Evolutionary conservation across 2,797 vertebrate species (phyloP).

Genomic region (Danio albolineatus): DNA sequence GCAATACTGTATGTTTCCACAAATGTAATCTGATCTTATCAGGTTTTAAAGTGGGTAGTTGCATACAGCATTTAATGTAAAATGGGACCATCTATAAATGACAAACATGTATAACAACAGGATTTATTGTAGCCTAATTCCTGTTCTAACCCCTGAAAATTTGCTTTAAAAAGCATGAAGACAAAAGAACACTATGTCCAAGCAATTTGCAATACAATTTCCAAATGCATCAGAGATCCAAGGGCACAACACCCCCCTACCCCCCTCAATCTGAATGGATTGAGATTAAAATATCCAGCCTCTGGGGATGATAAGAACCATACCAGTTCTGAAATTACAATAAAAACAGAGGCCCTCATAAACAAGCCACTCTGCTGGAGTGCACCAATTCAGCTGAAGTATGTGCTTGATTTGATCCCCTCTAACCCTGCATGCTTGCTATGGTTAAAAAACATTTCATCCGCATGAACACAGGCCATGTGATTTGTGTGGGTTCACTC

Average conservation of each 20-base stretch:
- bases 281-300: conserved; percentile 39
- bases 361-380: conserved; percentile 56
- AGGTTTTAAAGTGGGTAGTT: too few species aligned
- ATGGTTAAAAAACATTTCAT: conserved; percentile 40
- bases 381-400: conserved; percentile 55
- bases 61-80: too few species aligned
- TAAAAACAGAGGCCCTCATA: conserved; percentile 53
- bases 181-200: conserved; percentile 21
- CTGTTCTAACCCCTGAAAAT: background rate
- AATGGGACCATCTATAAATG: conserved; percentile 1
- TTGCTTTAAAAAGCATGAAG: conserved; percentile 3
- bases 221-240: conserved; percentile 39
- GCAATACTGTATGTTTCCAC: too few species aligned
- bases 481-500: conserved; percentile 2
- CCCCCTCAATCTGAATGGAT: conserved; percentile 44
- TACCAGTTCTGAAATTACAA: conserved; percentile 56
- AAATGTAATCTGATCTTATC: too few species aligned
- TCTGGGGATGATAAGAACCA: conserved; percentile 37
- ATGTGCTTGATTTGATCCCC: conserved; percentile 56
- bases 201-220: conserved; percentile 24
- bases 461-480: conserved; percentile 1
- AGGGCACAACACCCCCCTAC: conserved; percentile 27
- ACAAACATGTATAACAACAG: background rate
- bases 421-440: conserved; percentile 53
- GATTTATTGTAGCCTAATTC: background rate